Base-by-base conservation (phyloP, 2,797 vertebrate genomes). In the Hydrolagus colliei region DNA sequence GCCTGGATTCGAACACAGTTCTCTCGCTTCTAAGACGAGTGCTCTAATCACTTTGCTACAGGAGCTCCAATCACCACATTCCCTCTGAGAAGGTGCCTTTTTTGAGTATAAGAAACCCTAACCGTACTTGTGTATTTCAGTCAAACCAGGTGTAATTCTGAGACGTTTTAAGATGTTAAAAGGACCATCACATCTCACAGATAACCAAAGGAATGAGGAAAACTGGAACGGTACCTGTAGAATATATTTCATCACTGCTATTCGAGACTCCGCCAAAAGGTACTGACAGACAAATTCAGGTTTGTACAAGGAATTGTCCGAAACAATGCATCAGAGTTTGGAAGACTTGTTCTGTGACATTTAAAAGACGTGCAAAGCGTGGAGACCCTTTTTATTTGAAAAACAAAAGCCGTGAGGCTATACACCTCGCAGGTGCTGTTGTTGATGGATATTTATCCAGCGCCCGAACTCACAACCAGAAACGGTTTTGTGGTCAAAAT, bases 401-500 rank as follows among this genome's bases (percentile, higher is more conserved):
- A 67, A 52, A 52, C 41, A 52, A 52, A 20, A 71, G 65, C 16
- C 41, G 68, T 84, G 27, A 84, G 71, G 14, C 59, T 76, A 77
- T 41, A 11, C 87, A 62, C 73, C 63, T 86, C 82, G 72, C 87
- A 75, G 6, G 86, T 78, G 75, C 65, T 52, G 61, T 14, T 32
- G 20, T 67, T 8, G 27, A 7, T 12, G 13, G 67, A 85, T 71
- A 76, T 87, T 88, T 86, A 3, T 73, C 67, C 75, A 88, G 61
- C 79, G 86, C 87, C 86, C 85, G 87, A 88, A 86, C 35, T 86
- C 62, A 84, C 84, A 89, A 87, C 87, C 75, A 85, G 87, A 90
- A 91, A 89, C 78, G 67, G 68, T 87, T 22, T 90, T 77, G 74
- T 87, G 62, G 89, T 90, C 91, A 93, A 91, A 91, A 92, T 92